phyloP scores from a whole-genome alignment of 1,140 invertebrate genomes.

The Andrena cerasifolii region DNA sequence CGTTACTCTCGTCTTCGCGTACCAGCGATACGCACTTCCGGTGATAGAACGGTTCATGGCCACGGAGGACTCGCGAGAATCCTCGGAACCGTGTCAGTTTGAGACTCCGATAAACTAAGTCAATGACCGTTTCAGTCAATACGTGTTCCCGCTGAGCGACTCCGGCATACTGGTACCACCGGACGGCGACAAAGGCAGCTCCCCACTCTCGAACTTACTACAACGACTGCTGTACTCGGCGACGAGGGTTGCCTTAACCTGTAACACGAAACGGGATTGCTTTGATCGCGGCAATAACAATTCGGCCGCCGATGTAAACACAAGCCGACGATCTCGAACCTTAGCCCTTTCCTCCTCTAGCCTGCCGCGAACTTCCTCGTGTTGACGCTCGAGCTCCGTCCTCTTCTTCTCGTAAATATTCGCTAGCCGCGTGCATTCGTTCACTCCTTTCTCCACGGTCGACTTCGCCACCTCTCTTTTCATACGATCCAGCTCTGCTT shows the following conservation, averaged over 20 bases:
- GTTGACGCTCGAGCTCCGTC: slow-evolving; percentile 89
- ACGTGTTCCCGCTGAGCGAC: slow-evolving; percentile 74
- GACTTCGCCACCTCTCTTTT: slow-evolving; percentile 89
- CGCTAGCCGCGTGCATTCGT: slow-evolving; percentile 89
- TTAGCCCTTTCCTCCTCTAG: slow-evolving; percentile 88
- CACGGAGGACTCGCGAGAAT: slow-evolving; percentile 2
- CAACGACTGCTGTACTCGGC: slow-evolving; percentile 77
- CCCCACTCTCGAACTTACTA: slow-evolving; percentile 79
- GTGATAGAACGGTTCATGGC: slow-evolving; percentile 10
- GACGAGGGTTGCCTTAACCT: slow-evolving; percentile 74
- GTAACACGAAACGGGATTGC: background rate
- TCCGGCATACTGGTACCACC: slow-evolving; percentile 75
- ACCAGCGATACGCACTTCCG: background rate
- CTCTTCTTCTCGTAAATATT: slow-evolving; percentile 89
- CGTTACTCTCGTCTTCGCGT: background rate
- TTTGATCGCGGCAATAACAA: background rate
- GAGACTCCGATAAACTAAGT: slow-evolving; percentile 31
- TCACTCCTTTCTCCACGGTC: slow-evolving; percentile 91
- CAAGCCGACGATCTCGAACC: slow-evolving; percentile 78
- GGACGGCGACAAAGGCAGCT: slow-evolving; percentile 75
- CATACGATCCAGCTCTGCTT: slow-evolving; percentile 92
- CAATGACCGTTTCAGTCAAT: slow-evolving; percentile 64
- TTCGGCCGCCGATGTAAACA: background rate
- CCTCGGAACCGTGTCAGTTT: slow-evolving; percentile 5
- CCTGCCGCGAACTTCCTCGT: slow-evolving; percentile 88